Conservation (phyloP, 1,140 invertebrate genomes). For the Heliconius himera region DNA sequence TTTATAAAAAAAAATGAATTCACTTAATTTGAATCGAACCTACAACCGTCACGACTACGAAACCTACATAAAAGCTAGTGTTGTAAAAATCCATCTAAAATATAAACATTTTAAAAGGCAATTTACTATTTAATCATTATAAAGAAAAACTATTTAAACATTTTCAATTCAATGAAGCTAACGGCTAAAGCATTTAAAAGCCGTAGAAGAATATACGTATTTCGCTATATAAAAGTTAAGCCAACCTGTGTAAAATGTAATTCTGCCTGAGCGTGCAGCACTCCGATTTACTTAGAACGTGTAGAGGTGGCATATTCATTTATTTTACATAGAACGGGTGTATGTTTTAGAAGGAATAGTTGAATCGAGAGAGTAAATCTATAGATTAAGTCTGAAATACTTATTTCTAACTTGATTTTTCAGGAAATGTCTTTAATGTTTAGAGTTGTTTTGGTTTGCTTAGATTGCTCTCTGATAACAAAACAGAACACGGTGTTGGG, state of each 20-base stretch:
- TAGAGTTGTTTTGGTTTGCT: no score
- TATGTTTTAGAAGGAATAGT: not conserved
- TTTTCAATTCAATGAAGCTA: constrained; percentile 9
- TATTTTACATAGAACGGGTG: constrained; percentile 2
- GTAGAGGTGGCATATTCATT: constrained; percentile 33
- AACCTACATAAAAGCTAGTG: no score
- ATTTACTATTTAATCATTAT: not conserved
- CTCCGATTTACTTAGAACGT: constrained; percentile 21
- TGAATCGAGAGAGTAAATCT: not conserved
- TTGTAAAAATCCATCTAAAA: no score
- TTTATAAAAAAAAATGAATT: no score
- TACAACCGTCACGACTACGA: no score
- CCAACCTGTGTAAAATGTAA: constrained; percentile 39
- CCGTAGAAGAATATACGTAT: constrained; percentile 1
- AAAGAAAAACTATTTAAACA: constrained; percentile 5
- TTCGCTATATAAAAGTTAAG: constrained; percentile 17
- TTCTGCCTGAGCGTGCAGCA: constrained; percentile 35
- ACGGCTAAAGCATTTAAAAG: constrained; percentile 1
- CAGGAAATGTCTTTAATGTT: no score
- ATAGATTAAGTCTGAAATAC: not conserved
- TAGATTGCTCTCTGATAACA: no score
- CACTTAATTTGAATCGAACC: no score
- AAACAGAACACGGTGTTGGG: no score
- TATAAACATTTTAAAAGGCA: not conserved
- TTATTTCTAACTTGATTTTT: not conserved